Evolutionary conservation across 2,888 invertebrate species (phyloP).

Genomic region (Rotaria sp.): DNA sequence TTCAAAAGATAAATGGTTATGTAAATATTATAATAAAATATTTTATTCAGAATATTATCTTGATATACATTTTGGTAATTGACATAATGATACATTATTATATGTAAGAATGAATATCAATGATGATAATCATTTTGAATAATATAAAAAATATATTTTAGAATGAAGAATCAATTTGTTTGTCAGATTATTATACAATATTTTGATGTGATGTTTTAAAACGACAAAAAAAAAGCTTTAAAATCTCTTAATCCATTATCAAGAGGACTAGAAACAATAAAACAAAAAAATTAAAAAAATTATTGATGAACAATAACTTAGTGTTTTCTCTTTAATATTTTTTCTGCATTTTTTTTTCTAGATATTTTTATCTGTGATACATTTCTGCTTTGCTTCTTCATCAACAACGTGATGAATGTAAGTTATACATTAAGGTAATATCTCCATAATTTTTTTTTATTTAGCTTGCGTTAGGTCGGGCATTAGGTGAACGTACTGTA

Average conservation of each 20-base stretch:
- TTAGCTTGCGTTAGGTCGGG: too few relatives aligned
- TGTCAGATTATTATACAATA: slow-evolving; percentile 88
- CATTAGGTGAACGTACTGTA: too few relatives aligned
- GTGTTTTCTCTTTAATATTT: not conserved
- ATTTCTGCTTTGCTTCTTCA: too few relatives aligned
- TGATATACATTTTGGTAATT: slow-evolving; percentile 49
- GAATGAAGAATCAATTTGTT: slow-evolving; percentile 66
- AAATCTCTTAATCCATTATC: not conserved
- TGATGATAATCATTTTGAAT: too few relatives aligned
- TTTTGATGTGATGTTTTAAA: slow-evolving; percentile 77
- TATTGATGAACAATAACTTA: not conserved
- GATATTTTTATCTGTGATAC: too few relatives aligned
- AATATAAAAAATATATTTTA: not conserved
- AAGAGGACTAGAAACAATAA: not conserved
- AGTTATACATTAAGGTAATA: too few relatives aligned
- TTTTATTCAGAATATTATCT: slow-evolving; percentile 49
- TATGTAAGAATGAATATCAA: slow-evolving; percentile 42
- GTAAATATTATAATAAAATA: slow-evolving; percentile 50
- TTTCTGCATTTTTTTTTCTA: too few relatives aligned
- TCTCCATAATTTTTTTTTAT: too few relatives aligned
- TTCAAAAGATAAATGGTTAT: slow-evolving; percentile 47
- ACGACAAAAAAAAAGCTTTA: slow-evolving; percentile 35
- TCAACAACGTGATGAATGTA: too few relatives aligned
- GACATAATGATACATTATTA: slow-evolving; percentile 46
- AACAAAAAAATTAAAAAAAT: not conserved